Evolutionary conservation across 1,140 invertebrate genomes (phyloP).

Genomic region (Drosophila miranda): DNA sequence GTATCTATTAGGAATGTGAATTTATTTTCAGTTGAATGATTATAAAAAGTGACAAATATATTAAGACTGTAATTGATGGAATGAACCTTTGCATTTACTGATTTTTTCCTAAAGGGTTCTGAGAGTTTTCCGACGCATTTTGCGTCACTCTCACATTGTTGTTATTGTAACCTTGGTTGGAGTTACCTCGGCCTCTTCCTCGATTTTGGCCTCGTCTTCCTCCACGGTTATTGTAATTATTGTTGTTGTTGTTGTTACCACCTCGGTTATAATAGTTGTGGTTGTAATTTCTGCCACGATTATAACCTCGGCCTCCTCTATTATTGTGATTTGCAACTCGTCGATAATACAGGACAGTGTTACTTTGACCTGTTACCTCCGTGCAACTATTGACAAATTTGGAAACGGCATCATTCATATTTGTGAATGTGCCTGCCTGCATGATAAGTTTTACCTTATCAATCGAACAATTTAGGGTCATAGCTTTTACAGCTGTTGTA

Average conservation of each 20-base stretch:
- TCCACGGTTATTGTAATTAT: no score
- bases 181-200: conserved; percentile 9
- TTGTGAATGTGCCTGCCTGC: no score
- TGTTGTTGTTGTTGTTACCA: not conserved
- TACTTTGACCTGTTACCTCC: conserved; percentile 22
- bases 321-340: not conserved
- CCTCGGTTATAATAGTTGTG: not conserved
- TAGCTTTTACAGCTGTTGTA: conserved; percentile 15
- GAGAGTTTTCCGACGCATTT: conserved; percentile 1
- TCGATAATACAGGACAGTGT: conserved; percentile 8
- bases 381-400: conserved; percentile 43
- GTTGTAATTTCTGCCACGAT: conserved; percentile 1
- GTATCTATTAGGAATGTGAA: not conserved
- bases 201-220: not conserved
- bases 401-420: not conserved
- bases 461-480: conserved; percentile 21
- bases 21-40: conserved; percentile 2
- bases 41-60: no score
- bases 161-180: not conserved
- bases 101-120: no score
- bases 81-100: no score
- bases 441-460: conserved; percentile 1
- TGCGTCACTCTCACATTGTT: not conserved
- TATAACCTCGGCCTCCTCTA: not conserved
- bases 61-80: no score